Percentiles rank a stretch among this genome's conserved stretches.
These are phyloP conservation scores for Hylyphantes graminicola DNA, from an alignment of 1,140 invertebrate genomes.

Conservation along the genomic window DNA sequence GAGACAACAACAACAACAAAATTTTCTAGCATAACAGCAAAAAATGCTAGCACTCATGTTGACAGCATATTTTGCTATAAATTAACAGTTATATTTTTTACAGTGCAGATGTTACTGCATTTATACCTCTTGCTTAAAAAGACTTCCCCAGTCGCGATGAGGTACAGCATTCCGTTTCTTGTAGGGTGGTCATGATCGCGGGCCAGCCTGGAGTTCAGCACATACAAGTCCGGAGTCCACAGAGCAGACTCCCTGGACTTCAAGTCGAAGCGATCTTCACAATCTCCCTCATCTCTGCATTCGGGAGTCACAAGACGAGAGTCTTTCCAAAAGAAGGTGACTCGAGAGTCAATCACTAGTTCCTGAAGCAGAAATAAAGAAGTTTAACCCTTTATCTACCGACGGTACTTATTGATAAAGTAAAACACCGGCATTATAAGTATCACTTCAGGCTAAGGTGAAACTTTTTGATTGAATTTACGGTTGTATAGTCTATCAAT, in stretches of 20 bases:
- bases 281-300: slow-evolving; percentile 37
- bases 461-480: no score
- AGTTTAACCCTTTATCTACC: no score
- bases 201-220: slow-evolving; percentile 25
- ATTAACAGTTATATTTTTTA: not conserved
- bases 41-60: no score
- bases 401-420: no score
- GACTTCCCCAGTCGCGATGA: slow-evolving; percentile 12
- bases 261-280: slow-evolving; percentile 47
- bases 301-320: slow-evolving; percentile 23
- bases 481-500: no score
- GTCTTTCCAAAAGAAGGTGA: slow-evolving; percentile 38
- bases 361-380: slow-evolving; percentile 1
- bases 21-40: no score
- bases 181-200: slow-evolving; percentile 35
- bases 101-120: not conserved
- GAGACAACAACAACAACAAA: no score
- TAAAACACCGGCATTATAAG: no score
- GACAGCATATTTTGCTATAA: no score
- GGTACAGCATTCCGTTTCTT: slow-evolving; percentile 38
- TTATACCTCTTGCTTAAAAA: slow-evolving; percentile 40
- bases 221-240: slow-evolving; percentile 44
- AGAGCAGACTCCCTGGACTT: not conserved
- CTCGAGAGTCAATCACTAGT: slow-evolving; percentile 10
- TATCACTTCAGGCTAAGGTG: no score